Evolutionary conservation across 2,113 vertebrate genomes (phyloP).

Genomic region (Symphodus melops): DNA sequence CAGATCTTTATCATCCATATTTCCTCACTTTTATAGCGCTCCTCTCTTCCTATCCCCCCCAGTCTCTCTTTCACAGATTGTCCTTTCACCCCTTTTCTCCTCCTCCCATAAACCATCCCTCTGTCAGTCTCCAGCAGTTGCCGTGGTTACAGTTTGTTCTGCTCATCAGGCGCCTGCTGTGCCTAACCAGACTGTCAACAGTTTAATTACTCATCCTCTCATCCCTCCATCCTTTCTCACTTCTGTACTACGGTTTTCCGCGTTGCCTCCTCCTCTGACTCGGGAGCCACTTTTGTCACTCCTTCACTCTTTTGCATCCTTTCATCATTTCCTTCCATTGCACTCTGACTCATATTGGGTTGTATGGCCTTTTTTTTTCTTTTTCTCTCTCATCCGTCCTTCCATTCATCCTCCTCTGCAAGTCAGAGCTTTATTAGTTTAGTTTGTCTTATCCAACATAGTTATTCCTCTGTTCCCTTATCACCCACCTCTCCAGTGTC

Average conservation of each 20-base stretch:
- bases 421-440: constrained; percentile 26
- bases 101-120: constrained; percentile 36
- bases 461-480: constrained; percentile 55
- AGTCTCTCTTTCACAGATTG: background rate
- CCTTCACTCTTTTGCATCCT: constrained; percentile 14
- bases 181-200: constrained; percentile 79
- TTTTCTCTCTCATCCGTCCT: background rate
- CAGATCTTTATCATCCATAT: background rate
- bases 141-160: constrained; percentile 76
- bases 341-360: background rate
- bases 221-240: constrained; percentile 44
- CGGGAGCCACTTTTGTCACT: constrained; percentile 24
- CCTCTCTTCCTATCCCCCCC: constrained; percentile 4
- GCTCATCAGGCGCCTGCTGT: constrained; percentile 73
- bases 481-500: constrained; percentile 68
- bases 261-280: constrained; percentile 26
- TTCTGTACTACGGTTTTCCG: constrained; percentile 17
- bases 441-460: constrained; percentile 52
- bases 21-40: background rate
- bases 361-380: background rate
- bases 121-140: constrained; percentile 70
- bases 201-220: constrained; percentile 78
- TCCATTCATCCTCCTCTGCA: background rate
- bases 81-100: constrained; percentile 8
- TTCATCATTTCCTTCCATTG: background rate